Evolutionary conservation across 2,113 vertebrate species (phyloP), one percentile per base, ranked within the genome.

Genomic region (Rhineura floridana): DNA sequence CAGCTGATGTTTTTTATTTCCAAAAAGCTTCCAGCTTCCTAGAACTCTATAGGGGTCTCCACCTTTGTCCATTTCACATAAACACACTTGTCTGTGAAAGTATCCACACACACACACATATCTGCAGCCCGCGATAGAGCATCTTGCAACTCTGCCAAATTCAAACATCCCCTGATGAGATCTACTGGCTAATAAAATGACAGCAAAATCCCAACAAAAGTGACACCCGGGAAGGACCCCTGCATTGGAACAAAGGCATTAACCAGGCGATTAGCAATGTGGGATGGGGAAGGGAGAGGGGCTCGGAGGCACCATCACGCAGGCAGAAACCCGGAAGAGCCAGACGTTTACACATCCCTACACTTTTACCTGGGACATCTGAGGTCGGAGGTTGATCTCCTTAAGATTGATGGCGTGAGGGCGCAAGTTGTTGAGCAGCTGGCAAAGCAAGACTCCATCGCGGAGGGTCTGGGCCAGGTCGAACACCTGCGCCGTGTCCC

Each of bases 391-490:
- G 93, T 99, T 99, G 96, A 99, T 98, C 94, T 99, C 98, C 0
- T 96, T 94, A 23, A 98, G 92, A 93, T 99, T 98, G 93, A 99
- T 95, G 0, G 98, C 96, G 0, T 98, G 97, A 52, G 98, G 98
- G 90, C 97, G 95, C 44, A 99, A 96, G 90, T 98, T 99, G 82
- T 99, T 99, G 82, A 99, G 98, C 52, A 99, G 95, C 93, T 99
- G 98, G 39, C 98, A 99, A 50, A 99, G 97, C 33, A 99, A 97
- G 55, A 99, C 98, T 0, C 98, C 98, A 5, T 99, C 98, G 44
- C 98, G 92, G 23, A 99, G 97, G 0, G 98, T 98, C 94, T 99
- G 98, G 0, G 98, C 98, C 94, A 99, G 95, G 92, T 99, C 98
- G 77, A 98, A 98, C 91, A 99, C 98, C 95, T 98, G 98, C 0